Evolutionary conservation across 64 coral and sea anemone species (phyloP).

Genomic region (Actinia tenebrosa): DNA sequence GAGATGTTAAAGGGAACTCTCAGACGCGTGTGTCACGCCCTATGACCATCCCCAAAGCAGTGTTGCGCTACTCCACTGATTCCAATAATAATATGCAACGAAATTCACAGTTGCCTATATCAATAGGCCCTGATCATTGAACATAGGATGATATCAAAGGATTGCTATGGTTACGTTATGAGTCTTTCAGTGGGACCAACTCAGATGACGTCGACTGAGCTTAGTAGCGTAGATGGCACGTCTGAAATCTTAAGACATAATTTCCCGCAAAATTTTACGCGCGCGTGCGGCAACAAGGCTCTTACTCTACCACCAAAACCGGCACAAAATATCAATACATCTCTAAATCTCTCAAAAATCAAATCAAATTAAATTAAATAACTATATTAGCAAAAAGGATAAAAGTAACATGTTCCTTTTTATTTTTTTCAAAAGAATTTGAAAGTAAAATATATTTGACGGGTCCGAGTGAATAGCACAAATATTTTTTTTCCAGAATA

Average conservation of each 20-base stretch:
- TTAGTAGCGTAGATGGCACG: neutral
- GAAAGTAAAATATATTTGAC: neutral
- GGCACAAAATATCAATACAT: neutral
- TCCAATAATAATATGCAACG: slow-evolving; percentile 9
- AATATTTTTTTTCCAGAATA: neutral
- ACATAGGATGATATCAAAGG: neutral
- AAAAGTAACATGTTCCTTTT: neutral
- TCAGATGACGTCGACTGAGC: neutral
- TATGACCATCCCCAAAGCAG: slow-evolving; percentile 79
- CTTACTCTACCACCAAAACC: neutral
- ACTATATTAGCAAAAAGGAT: neutral
- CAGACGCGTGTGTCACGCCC: slow-evolving; percentile 19
- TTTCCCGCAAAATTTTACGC: neutral
- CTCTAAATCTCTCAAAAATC: neutral
- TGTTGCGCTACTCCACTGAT: slow-evolving; percentile 71
- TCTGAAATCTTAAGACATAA: neutral
- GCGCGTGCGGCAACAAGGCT: neutral
- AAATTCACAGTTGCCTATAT: slow-evolving; percentile 38
- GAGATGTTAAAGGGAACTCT: neutral
- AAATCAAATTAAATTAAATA: too few relatives aligned
- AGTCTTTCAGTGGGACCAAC: neutral
- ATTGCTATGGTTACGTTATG: neutral
- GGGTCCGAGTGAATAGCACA: neutral
- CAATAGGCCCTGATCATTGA: slow-evolving; percentile 51
- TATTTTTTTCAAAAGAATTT: neutral